Base-by-base conservation (phyloP, 2,113 vertebrate genomes). In the Lepus europaeus region DNA sequence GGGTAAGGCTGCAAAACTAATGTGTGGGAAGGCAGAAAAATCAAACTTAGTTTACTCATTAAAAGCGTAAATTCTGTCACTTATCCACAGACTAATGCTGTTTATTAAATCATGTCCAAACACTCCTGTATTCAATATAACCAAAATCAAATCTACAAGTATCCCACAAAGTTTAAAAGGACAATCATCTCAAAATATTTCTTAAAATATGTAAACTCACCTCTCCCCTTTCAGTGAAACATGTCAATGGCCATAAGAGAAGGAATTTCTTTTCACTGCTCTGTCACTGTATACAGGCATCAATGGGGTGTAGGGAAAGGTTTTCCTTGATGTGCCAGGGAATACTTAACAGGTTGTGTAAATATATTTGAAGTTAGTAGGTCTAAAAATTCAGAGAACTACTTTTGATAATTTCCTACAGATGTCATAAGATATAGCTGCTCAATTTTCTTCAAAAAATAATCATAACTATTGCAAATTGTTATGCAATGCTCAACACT, bases 11-110 rank as follows among this genome's bases (percentile, higher is more conserved):
- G 69, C 49, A 85, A 84, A 94, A 27, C 61, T 93, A 95, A 76
- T 59, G 63, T 70, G 16, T 31, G 29, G 23, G 49, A 92, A 82
- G 78, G 36, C 45, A 25, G 51, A 51, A 89, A 89, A 95, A 93
- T 96, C 93, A 84, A 94, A 91, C 31, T 63, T 69, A 68, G 76
- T 86, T 31, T 51, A 33, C 74, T 90, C 91, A 73, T 90, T 90
- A 94, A 95, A 90, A 91, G 87, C 45, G 91, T 73, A 77, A 84
- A 73, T 45, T 87, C 74, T 94, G 36, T 87, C 33, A 31, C 68
- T 82, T 92, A 20, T 87, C 68, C 64, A 77, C 20, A 94, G n/a
- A 91, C 64, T 22, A 79, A 72, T 61, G 84, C 29, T 87, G 51
- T 73, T 95, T 63, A 95, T 66, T 84, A 95, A 93, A 59, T 23